A percentile compares a stretch with the other conserved stretches of the same genome.
phyloP scores from a whole-genome alignment of 2,113 vertebrate species.

The Euleptes europaea region DNA sequence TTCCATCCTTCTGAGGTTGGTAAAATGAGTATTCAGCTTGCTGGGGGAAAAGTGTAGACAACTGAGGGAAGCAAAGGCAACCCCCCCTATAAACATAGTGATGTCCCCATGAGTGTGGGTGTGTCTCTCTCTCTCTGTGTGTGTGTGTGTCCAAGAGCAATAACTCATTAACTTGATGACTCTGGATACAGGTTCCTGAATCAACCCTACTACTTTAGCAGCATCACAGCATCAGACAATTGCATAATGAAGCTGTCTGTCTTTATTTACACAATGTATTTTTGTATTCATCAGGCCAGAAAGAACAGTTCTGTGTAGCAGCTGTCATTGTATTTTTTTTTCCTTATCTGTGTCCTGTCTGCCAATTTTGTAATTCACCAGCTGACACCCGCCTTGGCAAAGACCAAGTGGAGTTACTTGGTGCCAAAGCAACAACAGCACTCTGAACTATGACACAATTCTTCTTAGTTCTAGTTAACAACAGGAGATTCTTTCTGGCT shows the following conservation, averaged over 20 bases:
- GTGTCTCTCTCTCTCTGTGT: background rate
- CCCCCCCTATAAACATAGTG: too few relatives aligned
- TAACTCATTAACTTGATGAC: slow-evolving; percentile 67
- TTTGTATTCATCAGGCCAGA: slow-evolving; percentile 81
- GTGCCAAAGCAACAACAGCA: slow-evolving; percentile 71
- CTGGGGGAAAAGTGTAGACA: too few relatives aligned
- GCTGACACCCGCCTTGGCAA: slow-evolving; percentile 83
- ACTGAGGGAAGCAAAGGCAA: too few relatives aligned
- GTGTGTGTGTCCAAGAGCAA: slow-evolving; percentile 32
- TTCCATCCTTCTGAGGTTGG: too few relatives aligned
- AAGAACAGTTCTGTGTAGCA: slow-evolving; percentile 83
- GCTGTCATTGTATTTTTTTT: slow-evolving; percentile 82
- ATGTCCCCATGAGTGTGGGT: background rate
- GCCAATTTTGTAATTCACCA: slow-evolving; percentile 83
- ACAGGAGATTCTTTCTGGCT: slow-evolving; percentile 54
- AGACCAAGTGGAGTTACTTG: slow-evolving; percentile 57
- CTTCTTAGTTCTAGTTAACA: slow-evolving; percentile 69
- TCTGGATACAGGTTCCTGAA: slow-evolving; percentile 66
- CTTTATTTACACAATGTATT: slow-evolving; percentile 82
- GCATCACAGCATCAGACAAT: slow-evolving; percentile 74
- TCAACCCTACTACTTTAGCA: slow-evolving; percentile 72
- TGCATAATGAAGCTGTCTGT: slow-evolving; percentile 84
- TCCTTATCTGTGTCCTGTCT: slow-evolving; percentile 81
- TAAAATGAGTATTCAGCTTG: too few relatives aligned
- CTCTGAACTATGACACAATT: slow-evolving; percentile 79